Conservation (phyloP, 2,113 vertebrate genomes). For the human region DNA sequence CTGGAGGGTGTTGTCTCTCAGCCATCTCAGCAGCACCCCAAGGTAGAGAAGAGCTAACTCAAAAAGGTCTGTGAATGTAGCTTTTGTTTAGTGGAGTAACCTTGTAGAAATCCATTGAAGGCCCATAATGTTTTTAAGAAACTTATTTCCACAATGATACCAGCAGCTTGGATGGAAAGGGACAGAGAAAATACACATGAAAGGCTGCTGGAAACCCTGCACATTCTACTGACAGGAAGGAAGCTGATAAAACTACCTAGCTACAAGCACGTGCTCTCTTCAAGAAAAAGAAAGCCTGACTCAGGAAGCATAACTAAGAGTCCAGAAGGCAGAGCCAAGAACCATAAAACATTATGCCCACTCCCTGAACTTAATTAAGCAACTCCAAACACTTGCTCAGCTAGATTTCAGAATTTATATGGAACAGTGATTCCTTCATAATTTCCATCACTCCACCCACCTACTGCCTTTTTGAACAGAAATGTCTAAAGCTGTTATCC, state of each 20-base stretch:
- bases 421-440: accelerated
- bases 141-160: neutral
- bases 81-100: neutral
- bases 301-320: neutral
- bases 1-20: no score
- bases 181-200: neutral
- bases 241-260: neutral
- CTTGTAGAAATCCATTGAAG: neutral
- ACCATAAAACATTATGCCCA: no score
- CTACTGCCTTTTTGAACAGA: neutral
- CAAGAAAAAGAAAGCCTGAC: neutral
- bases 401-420: neutral
- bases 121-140: no score
- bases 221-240: neutral
- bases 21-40: neutral
- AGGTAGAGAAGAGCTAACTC: neutral
- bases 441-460: no score
- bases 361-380: neutral
- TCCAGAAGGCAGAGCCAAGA: neutral
- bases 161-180: neutral
- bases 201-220: neutral
- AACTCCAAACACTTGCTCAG: neutral
- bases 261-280: no score
- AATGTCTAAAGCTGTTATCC: neutral
- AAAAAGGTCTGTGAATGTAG: neutral